Percentiles rank a stretch among this genome's conserved stretches.
phyloP scores from a whole-genome alignment of 2,113 vertebrate species.

The Dicerorhinus sumatrensis region DNA sequence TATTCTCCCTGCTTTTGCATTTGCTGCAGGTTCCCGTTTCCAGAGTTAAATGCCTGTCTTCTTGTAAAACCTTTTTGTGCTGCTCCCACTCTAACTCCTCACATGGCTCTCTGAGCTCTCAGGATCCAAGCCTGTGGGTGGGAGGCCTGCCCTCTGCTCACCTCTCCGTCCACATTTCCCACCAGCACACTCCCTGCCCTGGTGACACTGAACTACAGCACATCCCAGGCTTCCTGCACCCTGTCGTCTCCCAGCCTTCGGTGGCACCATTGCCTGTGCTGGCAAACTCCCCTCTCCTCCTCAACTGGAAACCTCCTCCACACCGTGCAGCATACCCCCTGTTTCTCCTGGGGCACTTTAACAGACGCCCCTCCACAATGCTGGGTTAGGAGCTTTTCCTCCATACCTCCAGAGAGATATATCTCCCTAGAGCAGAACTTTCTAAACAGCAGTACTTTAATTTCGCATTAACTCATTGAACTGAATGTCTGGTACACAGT shows the following conservation, averaged over 20 bases:
- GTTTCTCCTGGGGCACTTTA: fast-evolving
- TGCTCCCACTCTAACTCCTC: neutral
- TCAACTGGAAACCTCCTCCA: neutral
- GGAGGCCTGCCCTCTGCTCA: fast-evolving
- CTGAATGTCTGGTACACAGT: neutral
- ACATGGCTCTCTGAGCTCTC: neutral
- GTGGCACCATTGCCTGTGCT: fast-evolving
- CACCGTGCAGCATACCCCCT: fast-evolving
- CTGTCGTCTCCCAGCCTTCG: fast-evolving
- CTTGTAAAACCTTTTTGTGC: neutral
- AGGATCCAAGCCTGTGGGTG: fast-evolving
- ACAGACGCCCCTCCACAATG: fast-evolving
- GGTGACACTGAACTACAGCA: fast-evolving
- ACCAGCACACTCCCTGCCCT: too few relatives aligned
- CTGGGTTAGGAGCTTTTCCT: neutral
- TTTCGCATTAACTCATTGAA: neutral
- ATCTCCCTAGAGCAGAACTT: neutral
- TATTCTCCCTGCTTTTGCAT: fast-evolving
- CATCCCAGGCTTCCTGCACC: neutral
- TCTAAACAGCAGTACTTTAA: neutral
- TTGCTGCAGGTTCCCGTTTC: fast-evolving
- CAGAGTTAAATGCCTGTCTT: fast-evolving
- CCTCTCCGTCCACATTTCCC: neutral
- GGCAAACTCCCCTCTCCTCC: neutral
- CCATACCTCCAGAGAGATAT: neutral